Percentiles rank a stretch among this genome's conserved stretches.
Conservation (phyloP, 2,888 invertebrate species). For the Epistrophe grossulariae region DNA sequence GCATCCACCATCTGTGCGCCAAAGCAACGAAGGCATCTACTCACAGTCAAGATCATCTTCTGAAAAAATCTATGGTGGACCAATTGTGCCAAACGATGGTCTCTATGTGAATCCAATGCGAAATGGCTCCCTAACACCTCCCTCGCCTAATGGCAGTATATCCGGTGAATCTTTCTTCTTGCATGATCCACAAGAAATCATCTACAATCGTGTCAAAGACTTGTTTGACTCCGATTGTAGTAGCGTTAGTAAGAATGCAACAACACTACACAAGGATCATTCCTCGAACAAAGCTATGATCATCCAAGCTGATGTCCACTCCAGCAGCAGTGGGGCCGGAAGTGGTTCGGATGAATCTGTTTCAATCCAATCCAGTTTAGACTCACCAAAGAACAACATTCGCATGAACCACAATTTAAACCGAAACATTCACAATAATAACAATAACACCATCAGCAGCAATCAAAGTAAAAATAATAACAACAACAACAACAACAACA, state of each 20-base stretch:
- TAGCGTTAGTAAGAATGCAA: constrained; percentile 79
- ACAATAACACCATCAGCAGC: constrained; percentile 54
- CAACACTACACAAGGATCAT: constrained; percentile 77
- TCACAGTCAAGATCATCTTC: constrained; percentile 81
- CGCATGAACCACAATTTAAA: constrained; percentile 79
- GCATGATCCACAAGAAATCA: constrained; percentile 91
- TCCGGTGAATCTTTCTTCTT: constrained; percentile 92
- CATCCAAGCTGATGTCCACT: constrained; percentile 94
- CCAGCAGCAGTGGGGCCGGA: constrained; percentile 88
- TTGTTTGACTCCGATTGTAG: constrained; percentile 88
- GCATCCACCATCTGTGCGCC: constrained; percentile 87
- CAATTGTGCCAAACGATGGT: constrained; percentile 86
- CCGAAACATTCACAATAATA: constrained; percentile 77
- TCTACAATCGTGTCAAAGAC: constrained; percentile 93
- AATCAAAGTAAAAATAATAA: constrained; percentile 73
- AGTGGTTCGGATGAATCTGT: constrained; percentile 87
- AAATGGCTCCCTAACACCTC: constrained; percentile 84
- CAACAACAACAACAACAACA: constrained; percentile 75
- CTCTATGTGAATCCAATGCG: constrained; percentile 94
- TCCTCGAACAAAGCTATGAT: constrained; percentile 84
- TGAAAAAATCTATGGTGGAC: constrained; percentile 81
- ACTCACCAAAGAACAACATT: constrained; percentile 81
- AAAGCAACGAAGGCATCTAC: constrained; percentile 82
- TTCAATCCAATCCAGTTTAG: constrained; percentile 85
- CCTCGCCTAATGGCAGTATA: constrained; percentile 85